phyloP scores from a whole-genome alignment of 2,888 invertebrate species.

The Kuschelorhynchus macadamiae region DNA sequence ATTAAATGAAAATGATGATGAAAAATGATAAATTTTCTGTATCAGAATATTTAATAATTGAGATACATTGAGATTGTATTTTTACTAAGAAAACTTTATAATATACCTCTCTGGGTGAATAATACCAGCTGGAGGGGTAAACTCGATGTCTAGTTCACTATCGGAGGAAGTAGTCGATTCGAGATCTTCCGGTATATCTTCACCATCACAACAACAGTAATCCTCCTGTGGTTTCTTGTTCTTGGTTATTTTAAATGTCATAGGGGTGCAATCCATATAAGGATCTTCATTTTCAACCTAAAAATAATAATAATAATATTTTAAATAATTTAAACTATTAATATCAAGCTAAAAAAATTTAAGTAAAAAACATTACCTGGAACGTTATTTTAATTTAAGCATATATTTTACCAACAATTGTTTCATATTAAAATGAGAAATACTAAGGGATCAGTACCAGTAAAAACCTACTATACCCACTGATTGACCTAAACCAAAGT shows the following conservation, averaged over 20 bases:
- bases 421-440: background rate
- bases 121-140: constrained; percentile 80
- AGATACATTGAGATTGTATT: too few relatives aligned
- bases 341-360: too few relatives aligned
- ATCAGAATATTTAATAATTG: too few relatives aligned
- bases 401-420: background rate
- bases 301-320: background rate
- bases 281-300: constrained; percentile 74
- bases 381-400: too few relatives aligned
- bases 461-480: too few relatives aligned
- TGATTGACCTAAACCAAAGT: too few relatives aligned
- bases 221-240: constrained; percentile 72
- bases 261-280: constrained; percentile 78
- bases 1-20: too few relatives aligned
- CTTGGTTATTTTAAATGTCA: constrained; percentile 77
- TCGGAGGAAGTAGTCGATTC: constrained; percentile 69
- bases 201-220: constrained; percentile 43
- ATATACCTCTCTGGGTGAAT: constrained; percentile 72
- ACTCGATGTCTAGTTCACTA: constrained; percentile 79
- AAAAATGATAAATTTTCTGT: too few relatives aligned
- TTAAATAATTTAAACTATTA: background rate
- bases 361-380: too few relatives aligned
- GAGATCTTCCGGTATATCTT: constrained; percentile 38
- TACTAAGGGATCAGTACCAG: too few relatives aligned
- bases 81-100: too few relatives aligned